A percentile compares a stretch with the other conserved stretches of the same genome.
phyloP scores from a whole-genome alignment of 2,113 vertebrate species.

The Protomyctophum bolini region DNA sequence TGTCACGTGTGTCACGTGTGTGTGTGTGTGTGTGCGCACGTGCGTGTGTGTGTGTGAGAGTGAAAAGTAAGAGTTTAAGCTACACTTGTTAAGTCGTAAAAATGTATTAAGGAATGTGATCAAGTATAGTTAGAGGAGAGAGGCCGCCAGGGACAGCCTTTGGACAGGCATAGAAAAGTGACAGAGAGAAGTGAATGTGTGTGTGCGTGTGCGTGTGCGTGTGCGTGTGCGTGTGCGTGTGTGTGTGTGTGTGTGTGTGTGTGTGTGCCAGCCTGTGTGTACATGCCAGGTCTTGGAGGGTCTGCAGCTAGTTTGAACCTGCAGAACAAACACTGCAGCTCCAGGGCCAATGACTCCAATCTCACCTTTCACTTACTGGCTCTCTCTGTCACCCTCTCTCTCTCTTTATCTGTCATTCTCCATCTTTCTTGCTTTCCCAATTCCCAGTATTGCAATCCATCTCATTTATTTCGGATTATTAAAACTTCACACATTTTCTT shows the following conservation, averaged over 20 bases:
- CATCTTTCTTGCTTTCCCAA: background rate
- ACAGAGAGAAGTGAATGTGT: background rate
- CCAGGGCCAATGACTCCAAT: slow-evolving; percentile 31
- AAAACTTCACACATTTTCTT: too few species aligned
- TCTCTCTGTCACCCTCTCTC: background rate
- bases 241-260: slow-evolving; percentile 15
- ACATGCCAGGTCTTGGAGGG: slow-evolving; percentile 44
- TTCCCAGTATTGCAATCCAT: too few species aligned
- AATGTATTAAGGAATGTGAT: slow-evolving; percentile 22
- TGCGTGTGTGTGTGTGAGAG: background rate
- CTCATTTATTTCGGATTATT: too few species aligned
- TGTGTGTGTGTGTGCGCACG: background rate
- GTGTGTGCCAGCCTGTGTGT: slow-evolving; percentile 45
- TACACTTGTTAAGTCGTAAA: background rate
- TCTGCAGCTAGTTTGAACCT: slow-evolving; percentile 48
- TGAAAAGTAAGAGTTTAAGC: background rate
- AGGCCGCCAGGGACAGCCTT: background rate
- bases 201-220: slow-evolving; percentile 10
- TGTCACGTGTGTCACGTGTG: background rate
- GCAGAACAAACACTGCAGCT: slow-evolving; percentile 54
- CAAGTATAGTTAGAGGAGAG: background rate
- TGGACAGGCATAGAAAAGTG: background rate
- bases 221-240: slow-evolving; percentile 11
- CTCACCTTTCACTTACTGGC: slow-evolving; percentile 42
- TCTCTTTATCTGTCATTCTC: background rate